Conservation (phyloP, 2,113 vertebrate genomes). For the Plestiodon gilberti region DNA sequence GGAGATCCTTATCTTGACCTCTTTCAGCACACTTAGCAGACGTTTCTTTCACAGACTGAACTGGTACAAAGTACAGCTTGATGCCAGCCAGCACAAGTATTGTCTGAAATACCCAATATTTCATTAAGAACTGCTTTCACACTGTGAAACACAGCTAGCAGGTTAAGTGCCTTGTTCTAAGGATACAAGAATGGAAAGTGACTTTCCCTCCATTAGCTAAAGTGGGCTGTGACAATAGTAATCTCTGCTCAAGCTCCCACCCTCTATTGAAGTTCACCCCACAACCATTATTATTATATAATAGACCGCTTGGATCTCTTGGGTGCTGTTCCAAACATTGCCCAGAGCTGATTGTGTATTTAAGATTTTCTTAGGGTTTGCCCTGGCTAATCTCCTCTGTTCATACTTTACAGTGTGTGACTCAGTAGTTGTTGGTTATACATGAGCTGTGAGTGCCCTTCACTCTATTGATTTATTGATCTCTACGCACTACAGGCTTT, state of each 20-base stretch:
- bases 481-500: background rate
- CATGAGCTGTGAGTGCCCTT: background rate
- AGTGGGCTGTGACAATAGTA: background rate
- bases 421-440: slow-evolving; percentile 16
- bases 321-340: slow-evolving; percentile 1
- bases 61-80: background rate
- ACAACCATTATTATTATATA: slow-evolving; percentile 21
- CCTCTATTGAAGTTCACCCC: slow-evolving; percentile 25
- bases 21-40: slow-evolving; percentile 30
- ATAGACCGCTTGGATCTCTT: slow-evolving; percentile 12
- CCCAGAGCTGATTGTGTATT: slow-evolving; percentile 41
- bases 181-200: slow-evolving; percentile 25
- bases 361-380: slow-evolving; percentile 58
- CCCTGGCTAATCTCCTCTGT: slow-evolving; percentile 34
- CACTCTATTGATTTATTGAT: slow-evolving; percentile 6
- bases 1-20: slow-evolving; percentile 40
- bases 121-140: slow-evolving; percentile 44
- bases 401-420: slow-evolving; percentile 1
- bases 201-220: background rate
- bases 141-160: slow-evolving; percentile 20
- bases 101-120: slow-evolving; percentile 52
- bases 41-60: slow-evolving; percentile 43
- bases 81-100: slow-evolving; percentile 53
- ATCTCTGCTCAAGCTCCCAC: background rate
- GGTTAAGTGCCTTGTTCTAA: slow-evolving; percentile 34